Evolutionary conservation across 2,888 invertebrate genomes (phyloP).

Genomic region (Ichneumoninae sp.): DNA sequence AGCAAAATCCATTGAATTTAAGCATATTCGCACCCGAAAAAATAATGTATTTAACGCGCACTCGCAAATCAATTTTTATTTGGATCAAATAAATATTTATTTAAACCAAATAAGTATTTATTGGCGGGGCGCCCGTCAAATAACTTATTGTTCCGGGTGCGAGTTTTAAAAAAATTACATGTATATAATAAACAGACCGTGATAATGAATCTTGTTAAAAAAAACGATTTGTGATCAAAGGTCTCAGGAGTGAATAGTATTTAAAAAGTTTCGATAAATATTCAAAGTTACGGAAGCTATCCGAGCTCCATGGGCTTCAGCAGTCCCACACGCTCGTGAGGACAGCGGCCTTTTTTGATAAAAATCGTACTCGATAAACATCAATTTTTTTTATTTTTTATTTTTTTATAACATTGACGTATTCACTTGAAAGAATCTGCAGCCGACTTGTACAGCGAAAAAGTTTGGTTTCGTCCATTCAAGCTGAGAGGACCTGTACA

Average conservation of each 20-base stretch:
- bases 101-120: no score
- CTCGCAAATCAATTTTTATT: no score
- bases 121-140: no score
- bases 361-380: not conserved
- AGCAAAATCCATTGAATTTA: not conserved
- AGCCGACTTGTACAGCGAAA: not conserved
- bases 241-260: not conserved
- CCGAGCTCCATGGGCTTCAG: no score
- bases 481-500: constrained; percentile 18
- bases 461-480: not conserved
- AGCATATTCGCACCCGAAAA: not conserved
- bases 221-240: not conserved
- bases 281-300: not conserved
- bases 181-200: not conserved
- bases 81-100: no score
- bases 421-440: constrained; percentile 14
- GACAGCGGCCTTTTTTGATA: no score
- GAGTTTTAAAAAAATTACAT: not conserved
- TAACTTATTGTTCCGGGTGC: no score
- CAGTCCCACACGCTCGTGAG: no score
- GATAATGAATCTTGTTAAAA: not conserved
- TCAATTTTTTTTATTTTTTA: not conserved
- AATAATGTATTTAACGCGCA: no score
- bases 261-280: not conserved
- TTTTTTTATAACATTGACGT: not conserved